Percentiles rank a stretch among this genome's conserved stretches.
Evolutionary conservation across 2,888 invertebrate species (phyloP).

Genomic region (Rhyacophila evoluta): DNA sequence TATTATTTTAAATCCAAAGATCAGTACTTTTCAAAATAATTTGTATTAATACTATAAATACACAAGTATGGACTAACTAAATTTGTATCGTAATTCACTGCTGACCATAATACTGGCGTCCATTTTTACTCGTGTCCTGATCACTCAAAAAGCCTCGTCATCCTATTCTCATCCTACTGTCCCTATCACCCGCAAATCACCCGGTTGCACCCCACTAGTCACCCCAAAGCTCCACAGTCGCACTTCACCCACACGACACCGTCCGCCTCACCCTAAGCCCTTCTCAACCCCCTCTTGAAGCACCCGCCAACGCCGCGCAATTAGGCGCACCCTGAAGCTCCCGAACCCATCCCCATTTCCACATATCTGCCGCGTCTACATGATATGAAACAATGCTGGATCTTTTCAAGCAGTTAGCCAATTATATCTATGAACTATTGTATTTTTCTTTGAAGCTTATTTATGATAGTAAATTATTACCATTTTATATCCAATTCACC

Average conservation of each 20-base stretch:
- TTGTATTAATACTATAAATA: too few species aligned
- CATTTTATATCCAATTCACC: too few species aligned
- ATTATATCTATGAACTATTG: too few species aligned
- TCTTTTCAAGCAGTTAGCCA: background rate
- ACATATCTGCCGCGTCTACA: constrained; percentile 47
- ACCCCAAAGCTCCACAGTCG: constrained; percentile 40
- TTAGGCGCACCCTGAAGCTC: constrained; percentile 19
- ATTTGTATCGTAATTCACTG: too few species aligned
- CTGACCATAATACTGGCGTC: too few species aligned
- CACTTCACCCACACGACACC: constrained; percentile 48
- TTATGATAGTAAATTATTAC: too few species aligned
- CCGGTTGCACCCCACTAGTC: background rate
- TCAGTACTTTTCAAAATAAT: too few species aligned
- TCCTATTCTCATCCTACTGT: background rate
- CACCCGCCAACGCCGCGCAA: constrained; percentile 51
- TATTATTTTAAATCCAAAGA: too few species aligned
- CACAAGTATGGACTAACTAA: too few species aligned
- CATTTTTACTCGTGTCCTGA: background rate
- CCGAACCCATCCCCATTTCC: background rate
- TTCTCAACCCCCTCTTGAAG: constrained; percentile 30
- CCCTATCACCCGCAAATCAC: background rate
- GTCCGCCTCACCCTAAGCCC: constrained; percentile 46
- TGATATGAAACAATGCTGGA: background rate
- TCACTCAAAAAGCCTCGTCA: background rate
- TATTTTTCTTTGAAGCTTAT: too few species aligned